Conservation (phyloP, 2,797 vertebrate genomes). For the Anableps anableps region DNA sequence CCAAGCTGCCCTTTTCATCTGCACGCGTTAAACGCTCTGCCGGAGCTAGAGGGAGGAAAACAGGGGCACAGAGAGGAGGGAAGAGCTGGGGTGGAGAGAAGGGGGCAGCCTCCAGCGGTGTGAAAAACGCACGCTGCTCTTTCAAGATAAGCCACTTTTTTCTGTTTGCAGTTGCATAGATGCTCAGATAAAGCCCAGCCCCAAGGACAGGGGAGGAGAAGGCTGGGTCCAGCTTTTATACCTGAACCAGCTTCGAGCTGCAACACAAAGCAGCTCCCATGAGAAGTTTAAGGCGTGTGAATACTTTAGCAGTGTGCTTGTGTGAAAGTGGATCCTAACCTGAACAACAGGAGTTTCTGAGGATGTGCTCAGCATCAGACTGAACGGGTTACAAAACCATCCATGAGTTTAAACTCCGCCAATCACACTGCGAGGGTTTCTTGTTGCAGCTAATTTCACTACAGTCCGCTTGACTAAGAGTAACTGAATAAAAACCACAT, state of each 20-base stretch:
- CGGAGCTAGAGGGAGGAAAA: slow-evolving; percentile 63
- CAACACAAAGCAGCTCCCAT: slow-evolving; percentile 28
- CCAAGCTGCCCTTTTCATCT: slow-evolving; percentile 86
- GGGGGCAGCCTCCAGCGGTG: slow-evolving; percentile 78
- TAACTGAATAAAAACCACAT: no score
- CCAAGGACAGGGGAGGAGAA: slow-evolving; percentile 65
- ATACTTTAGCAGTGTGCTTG: no score
- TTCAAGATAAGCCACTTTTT: slow-evolving; percentile 81
- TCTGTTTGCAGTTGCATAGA: slow-evolving; percentile 61
- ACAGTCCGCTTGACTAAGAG: no score
- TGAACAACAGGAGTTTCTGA: neutral
- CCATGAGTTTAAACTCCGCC: neutral
- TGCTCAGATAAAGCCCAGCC: slow-evolving; percentile 69
- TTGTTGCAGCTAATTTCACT: no score
- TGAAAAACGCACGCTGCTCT: slow-evolving; percentile 81
- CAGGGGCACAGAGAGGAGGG: slow-evolving; percentile 58
- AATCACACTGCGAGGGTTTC: neutral
- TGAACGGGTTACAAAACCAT: no score
- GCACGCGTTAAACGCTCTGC: slow-evolving; percentile 80
- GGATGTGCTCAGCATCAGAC: neutral
- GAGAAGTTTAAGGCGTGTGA: slow-evolving; percentile 11
- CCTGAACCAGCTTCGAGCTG: slow-evolving; percentile 54
- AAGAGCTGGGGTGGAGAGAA: slow-evolving; percentile 59
- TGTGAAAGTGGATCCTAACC: neutral
- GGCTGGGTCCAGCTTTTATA: slow-evolving; percentile 65